Base-by-base conservation (phyloP, 1,140 invertebrate genomes). In the Trinorchestia longiramus region DNA sequence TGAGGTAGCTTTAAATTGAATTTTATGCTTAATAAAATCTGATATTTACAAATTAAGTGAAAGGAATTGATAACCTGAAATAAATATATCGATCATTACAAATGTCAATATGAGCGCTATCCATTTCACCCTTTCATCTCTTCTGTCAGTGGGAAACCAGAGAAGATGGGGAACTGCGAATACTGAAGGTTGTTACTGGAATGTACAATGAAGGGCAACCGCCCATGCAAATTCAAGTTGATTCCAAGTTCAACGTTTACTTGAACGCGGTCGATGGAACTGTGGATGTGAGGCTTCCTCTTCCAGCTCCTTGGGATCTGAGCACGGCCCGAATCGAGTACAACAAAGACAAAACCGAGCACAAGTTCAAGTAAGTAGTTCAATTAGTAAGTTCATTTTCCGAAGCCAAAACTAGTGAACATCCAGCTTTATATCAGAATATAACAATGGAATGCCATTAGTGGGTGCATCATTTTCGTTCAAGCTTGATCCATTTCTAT, bases 121-220 rank as follows among this genome's bases (percentile, higher is more conserved):
- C 28, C 36, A 77, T 23, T 36, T 77, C 62, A 36, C 42, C 1
- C 43, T 42, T 90, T 87, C 41, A n/a, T 41, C 87, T 40, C n/a
- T 43, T 94, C 11, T 19, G 15, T 11, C 44, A 94, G 92, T 94
- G 92, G 92, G 43, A 94, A 40, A 45, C 92, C 8, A 45, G 44
- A 44, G 92, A 45, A 4, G 40, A 43, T 44, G 92, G 92, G 3
- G 36, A 47, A 23, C 11, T 94, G 43, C 43, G 92, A 47, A 45
- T 47, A n/a, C 92, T 94, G 92, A 94, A 94, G 92, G 92, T 94
- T 40, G 44, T 45, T n/a, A 15, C 41, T 8, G 92, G 92, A 23
- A 94, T 94, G 92, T 94, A 94, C 92, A 45, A 47, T 19, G 92
- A 44, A 45, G 92, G 92, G 36, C 43, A 94, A n/a, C 92, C 92